Evolutionary conservation across 37 sponge, comb jelly and placozoan genomes (phyloP).

Genomic region (Chondrosia reniformis): DNA sequence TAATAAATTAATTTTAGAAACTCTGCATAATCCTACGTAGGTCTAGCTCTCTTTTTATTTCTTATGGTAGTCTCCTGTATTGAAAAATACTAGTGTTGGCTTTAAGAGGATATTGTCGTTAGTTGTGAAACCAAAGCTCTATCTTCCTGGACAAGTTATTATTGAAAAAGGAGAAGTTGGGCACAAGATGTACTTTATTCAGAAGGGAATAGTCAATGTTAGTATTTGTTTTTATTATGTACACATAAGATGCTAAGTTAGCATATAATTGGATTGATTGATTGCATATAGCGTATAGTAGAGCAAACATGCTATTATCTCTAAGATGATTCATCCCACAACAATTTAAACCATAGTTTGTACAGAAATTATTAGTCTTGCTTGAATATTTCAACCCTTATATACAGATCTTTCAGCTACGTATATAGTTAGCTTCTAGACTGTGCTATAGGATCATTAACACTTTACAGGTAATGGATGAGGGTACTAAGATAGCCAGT

Average conservation of each 20-base stretch:
- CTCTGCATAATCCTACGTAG: not conserved
- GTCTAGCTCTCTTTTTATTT: not conserved
- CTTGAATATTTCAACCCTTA: not conserved
- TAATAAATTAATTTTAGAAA: not conserved
- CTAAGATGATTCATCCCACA: too few relatives aligned
- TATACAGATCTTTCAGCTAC: not conserved
- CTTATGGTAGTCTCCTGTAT: conserved; percentile 39
- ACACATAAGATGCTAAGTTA: too few relatives aligned
- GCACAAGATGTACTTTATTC: conserved; percentile 58
- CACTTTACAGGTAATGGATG: conserved; percentile 5
- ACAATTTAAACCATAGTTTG: too few relatives aligned
- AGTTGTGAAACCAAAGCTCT: conserved; percentile 47
- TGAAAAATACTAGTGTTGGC: conserved; percentile 25
- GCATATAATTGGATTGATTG: too few relatives aligned
- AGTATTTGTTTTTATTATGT: not conserved
- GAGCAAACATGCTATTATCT: too few relatives aligned
- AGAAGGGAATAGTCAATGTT: conserved; percentile 53
- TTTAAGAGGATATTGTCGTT: conserved; percentile 43
- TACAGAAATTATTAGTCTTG: not conserved
- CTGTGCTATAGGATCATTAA: not conserved
- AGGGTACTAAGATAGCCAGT: not conserved
- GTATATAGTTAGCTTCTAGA: not conserved
- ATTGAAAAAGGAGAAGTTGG: conserved; percentile 58
- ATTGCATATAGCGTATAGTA: too few relatives aligned
- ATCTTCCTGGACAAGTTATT: conserved; percentile 53